These are phyloP conservation scores for Melanocharis versteri DNA, from an alignment of 2,113 vertebrate genomes.

Conservation along the genomic window DNA sequence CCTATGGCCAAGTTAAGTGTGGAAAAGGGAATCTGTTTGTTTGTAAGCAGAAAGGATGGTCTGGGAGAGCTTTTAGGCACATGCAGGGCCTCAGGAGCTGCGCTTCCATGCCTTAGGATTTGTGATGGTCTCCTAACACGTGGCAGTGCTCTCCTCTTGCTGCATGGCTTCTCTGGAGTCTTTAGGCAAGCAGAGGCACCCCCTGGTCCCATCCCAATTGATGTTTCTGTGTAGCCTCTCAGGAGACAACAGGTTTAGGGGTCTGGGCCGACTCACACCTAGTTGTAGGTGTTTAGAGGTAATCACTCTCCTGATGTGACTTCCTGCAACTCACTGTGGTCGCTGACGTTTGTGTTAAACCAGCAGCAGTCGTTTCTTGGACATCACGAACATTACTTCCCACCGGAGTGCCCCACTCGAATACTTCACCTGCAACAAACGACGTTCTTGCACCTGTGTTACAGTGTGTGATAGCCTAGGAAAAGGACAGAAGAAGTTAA, in stretches of 20 bases:
- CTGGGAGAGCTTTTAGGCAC: neutral
- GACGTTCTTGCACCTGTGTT: neutral
- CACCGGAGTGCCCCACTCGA: too few relatives aligned
- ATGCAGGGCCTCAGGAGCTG: neutral
- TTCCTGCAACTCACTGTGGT: neutral
- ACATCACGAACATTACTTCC: neutral
- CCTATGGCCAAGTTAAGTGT: neutral
- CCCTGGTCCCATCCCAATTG: neutral
- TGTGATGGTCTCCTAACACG: neutral
- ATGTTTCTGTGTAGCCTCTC: neutral
- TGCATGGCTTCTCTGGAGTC: neutral
- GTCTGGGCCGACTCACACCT: neutral
- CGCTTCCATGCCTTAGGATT: neutral
- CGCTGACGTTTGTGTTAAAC: neutral
- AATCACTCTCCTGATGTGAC: neutral
- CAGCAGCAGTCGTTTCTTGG: neutral
- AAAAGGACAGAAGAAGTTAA: neutral
- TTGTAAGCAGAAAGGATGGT: neutral
- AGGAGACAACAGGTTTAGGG: neutral
- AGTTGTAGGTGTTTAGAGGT: neutral
- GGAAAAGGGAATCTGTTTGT: neutral
- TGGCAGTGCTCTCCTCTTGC: neutral
- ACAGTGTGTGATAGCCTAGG: rapidly evolving
- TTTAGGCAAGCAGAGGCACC: neutral
- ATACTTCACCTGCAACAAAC: neutral